These are phyloP conservation scores for Dallia pectoralis DNA, from an alignment of 2,797 vertebrate genomes.

Conservation along the genomic window DNA sequence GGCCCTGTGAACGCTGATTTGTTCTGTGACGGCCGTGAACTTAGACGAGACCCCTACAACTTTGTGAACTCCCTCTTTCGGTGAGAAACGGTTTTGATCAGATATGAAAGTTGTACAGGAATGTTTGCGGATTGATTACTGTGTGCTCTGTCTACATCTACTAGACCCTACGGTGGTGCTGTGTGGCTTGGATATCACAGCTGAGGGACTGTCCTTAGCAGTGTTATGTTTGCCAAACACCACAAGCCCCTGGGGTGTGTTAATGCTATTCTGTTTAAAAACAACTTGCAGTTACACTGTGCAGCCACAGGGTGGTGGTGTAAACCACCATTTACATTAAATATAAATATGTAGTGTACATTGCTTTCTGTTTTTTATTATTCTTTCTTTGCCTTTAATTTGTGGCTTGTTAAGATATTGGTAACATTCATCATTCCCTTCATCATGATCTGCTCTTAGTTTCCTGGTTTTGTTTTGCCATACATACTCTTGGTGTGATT, in stretches of 20 bases:
- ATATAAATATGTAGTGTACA: background rate
- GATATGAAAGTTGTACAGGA: no score
- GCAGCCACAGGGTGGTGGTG: slow-evolving; percentile 74
- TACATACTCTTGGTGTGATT: background rate
- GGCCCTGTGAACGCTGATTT: slow-evolving; percentile 4
- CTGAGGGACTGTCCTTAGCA: no score
- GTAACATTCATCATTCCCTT: background rate
- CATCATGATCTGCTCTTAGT: slow-evolving; percentile 2
- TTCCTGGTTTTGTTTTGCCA: background rate
- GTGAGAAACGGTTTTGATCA: no score
- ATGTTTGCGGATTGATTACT: no score
- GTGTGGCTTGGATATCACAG: no score
- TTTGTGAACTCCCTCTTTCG: no score
- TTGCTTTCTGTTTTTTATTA: background rate
- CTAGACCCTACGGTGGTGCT: no score
- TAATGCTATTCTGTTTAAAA: no score
- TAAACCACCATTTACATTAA: slow-evolving; percentile 31
- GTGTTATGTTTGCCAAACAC: no score
- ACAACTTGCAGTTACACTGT: slow-evolving; percentile 30
- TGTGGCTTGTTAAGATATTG: slow-evolving; percentile 10
- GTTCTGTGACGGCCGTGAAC: background rate
- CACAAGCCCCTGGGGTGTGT: no score
- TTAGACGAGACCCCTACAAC: background rate
- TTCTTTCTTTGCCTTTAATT: background rate
- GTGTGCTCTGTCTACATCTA: no score